These are phyloP conservation scores for Periplaneta americana DNA, from an alignment of 1,140 invertebrate genomes.

Conservation along the genomic window DNA sequence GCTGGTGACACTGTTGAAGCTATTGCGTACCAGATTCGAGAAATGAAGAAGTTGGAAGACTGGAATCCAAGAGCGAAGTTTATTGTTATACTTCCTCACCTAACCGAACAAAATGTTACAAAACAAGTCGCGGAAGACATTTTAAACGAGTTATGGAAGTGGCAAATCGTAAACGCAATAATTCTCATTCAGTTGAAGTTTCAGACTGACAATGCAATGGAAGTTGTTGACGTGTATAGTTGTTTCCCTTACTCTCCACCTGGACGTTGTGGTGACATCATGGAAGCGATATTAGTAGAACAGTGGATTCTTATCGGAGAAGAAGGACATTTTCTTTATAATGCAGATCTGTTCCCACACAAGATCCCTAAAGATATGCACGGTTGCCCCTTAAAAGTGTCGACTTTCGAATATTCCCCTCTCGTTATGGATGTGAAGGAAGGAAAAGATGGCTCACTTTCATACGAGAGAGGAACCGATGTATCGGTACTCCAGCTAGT, in stretches of 20 bases:
- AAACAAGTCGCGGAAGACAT: neutral
- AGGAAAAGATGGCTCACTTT: neutral
- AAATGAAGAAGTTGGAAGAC: neutral
- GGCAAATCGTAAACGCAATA: neutral
- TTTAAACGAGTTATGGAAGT: neutral
- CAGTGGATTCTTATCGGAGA: neutral
- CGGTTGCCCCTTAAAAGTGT: neutral
- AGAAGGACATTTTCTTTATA: neutral
- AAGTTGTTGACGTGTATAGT: too few relatives aligned
- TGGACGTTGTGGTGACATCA: too few relatives aligned
- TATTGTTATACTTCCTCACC: neutral
- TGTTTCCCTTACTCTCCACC: too few relatives aligned
- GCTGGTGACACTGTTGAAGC: too few relatives aligned
- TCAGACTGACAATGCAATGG: neutral
- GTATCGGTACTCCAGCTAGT: neutral
- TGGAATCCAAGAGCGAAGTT: neutral
- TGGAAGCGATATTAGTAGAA: too few relatives aligned
- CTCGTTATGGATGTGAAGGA: neutral
- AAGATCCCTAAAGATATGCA: neutral
- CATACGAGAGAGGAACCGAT: neutral
- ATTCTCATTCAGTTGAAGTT: neutral
- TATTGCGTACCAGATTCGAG: too few relatives aligned
- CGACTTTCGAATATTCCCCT: neutral
- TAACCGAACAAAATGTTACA: neutral
- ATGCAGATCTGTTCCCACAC: neutral